Base-by-base conservation (phyloP, 1,140 invertebrate genomes). In the Drosophila mauritiana region DNA sequence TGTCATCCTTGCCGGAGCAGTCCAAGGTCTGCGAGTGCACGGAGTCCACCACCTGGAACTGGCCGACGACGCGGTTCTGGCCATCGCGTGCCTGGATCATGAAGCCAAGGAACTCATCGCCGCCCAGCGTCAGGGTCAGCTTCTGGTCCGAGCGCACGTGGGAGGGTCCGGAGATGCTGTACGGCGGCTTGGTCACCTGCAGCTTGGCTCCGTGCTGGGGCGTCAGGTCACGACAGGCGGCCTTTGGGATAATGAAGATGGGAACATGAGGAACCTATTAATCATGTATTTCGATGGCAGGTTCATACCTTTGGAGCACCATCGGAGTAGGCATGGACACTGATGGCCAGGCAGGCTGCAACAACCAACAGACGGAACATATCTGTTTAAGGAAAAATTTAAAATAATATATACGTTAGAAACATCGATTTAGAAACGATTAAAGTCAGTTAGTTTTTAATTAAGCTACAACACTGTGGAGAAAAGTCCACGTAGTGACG, bases 1-100 rank as follows among this genome's bases (percentile, higher is more conserved):
- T 79, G 42, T 92, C 92, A 56, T 79, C 52, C 10, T 69, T 51
- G 48, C 57, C 72, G 3, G 73, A 75, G 67, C 91, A 92, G 17
- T 73, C 80, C 17, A 92, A 17, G 0, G 82, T 84, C 57, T 92
- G 91, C 3, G 91, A 92, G 39, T 77, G 68, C n/a, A 34, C 27
- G 4, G 25, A 10, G 8, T 92, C 88, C 7, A 91, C 68, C 8
- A 86, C 73, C 12, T 80, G 52, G 54, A 92, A 92, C n/a, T 73
- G 31, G 17, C 91, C 91, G 8, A 92, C 73, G 0, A 86, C 75
- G 46, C 86, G 85, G 31, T 91, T 80, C 48, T 90, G 83, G 6
- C 84, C 75, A 55, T 92, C 82, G 34, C 82, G 91, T 0, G 91
- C 91, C 61, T 92, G 91, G 46, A 92, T 79, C 11, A 89, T 75